Base-by-base conservation (phyloP, 2,797 vertebrate genomes). In the Eidolon dupreanum region DNA sequence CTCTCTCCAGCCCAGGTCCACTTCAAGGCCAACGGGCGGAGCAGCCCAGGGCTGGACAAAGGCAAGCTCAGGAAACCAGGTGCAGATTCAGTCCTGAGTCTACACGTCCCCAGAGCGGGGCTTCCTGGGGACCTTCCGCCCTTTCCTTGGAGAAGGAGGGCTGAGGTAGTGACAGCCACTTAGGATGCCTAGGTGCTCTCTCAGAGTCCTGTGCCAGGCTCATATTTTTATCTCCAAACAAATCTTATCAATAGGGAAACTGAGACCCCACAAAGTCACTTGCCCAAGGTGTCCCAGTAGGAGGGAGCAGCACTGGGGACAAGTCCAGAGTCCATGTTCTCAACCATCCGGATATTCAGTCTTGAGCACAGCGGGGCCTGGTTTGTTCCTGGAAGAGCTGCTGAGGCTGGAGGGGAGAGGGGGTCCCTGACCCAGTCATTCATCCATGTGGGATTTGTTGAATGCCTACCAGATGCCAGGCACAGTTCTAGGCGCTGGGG, bases 381-480 rank as follows among this genome's bases (percentile, higher is more conserved):
- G 66, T 16, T 10, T 2, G 20, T 17, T 57, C 57, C 28, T 9
- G 20, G 24, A 59, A 59, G 51, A 70, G 20, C 46, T 66, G 46
- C 9, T 0, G 1, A n/a, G 46, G 20, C 36, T n/a, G 36, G 19
- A 31, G 4, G 28, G 49, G 51, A 2, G 41, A 53, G 19, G 41
- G 16, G 16, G 1, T 12, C 36, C 49, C 11, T 31, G 24, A 12
- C 38, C 20, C 24, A 6, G 46, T 70, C 2, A 13, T 8, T 20
- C 33, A 16, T 43, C 57, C 38, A 1, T 0, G 3, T 0, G 6
- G 13, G 16, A 26, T 33, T 3, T 19, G 6, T 2, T 17, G 6
- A 33, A 43, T 6, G 4, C 22, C 51, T 26, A 7, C 19, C 11
- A 15, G 46, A 16, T 24, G n/a, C 71, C 7, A 8, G 55, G 55